phyloP scores from a whole-genome alignment of 2,888 invertebrate genomes.

The Corythucha ciliata region DNA sequence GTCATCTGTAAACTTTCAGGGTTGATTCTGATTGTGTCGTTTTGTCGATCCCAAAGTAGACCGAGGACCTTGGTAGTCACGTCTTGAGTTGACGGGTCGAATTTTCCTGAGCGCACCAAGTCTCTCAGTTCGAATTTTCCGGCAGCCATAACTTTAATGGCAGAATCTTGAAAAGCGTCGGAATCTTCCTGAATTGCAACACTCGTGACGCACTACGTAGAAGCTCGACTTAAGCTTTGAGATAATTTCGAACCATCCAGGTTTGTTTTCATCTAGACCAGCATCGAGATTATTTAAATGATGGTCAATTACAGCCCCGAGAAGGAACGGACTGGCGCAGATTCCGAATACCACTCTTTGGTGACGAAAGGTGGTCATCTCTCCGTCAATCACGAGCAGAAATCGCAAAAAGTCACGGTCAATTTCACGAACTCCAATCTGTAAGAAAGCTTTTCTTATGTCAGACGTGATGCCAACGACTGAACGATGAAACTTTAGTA shows the following conservation, averaged over 20 bases:
- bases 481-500: neutral
- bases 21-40: no score
- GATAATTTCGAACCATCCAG: no score
- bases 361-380: conserved; percentile 15
- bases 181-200: conserved; percentile 5
- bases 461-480: neutral
- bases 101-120: conserved; percentile 12
- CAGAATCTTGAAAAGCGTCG: conserved; percentile 5
- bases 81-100: no score
- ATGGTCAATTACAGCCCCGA: conserved; percentile 26
- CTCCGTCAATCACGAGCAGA: conserved; percentile 14
- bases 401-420: conserved; percentile 20
- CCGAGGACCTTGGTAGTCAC: no score
- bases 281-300: conserved; percentile 14
- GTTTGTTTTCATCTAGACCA: neutral
- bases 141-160: neutral
- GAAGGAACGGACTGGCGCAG: conserved; percentile 25
- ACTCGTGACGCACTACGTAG: conserved; percentile 11
- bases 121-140: conserved; percentile 17
- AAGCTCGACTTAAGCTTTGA: no score
- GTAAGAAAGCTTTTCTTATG: conserved; percentile 32
- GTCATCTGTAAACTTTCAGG: no score
- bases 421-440: conserved; percentile 4
- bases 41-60: no score
- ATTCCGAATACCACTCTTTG: conserved; percentile 20